Evolutionary conservation across 1,140 invertebrate genomes (phyloP), one percentile per base, ranked within the genome.

Genomic region (Anoplophora glabripennis): DNA sequence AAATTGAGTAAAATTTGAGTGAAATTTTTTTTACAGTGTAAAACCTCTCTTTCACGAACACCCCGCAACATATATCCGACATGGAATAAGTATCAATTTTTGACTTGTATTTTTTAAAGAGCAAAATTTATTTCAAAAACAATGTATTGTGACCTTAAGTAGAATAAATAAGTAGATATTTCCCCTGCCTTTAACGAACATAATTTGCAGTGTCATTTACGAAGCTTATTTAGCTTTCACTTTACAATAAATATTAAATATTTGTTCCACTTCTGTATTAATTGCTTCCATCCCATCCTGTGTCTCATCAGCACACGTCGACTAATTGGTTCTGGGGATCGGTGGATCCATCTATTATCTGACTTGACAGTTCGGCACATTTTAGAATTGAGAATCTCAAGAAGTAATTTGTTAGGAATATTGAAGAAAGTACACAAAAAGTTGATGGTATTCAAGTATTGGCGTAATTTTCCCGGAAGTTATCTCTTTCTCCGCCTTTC

Each of bases 341-440:
- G 38, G 51, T 33, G 44, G 57, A 59, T 60, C 58, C 57, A 64
- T 64, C 63, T 56, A 64, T 64, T 64, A 64, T 64, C 41, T 57
- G 10, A 15, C 33, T 49, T 54, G 63, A 64, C 63, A 64, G 58
- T 51, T 53, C 36, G 44, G 54, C 48, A 57, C 53, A 48, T 51
- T 58, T 40, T 54, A 54, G 61, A 51, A 45, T 38, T 41, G 38
- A 38, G 18, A 21, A 40, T 17, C 40, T 44, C 57, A 37, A 52
- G 56, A 61, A 64, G 54, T 54, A 64, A 64, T 64, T 64, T 64
- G 63, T 64, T 64, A 57, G 40, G 46, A 42, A 59, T 64, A 64
- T 64, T 61, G 56, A 55, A 47, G 54, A 61, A 59, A 61, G 59
- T 48, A 59, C 34, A 63, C 56, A 63, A 63, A 63, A 63, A 63